These are phyloP conservation scores for Parazoanthus darwini DNA, from an alignment of 92 coral and sea anemone species.

Conservation along the genomic window DNA sequence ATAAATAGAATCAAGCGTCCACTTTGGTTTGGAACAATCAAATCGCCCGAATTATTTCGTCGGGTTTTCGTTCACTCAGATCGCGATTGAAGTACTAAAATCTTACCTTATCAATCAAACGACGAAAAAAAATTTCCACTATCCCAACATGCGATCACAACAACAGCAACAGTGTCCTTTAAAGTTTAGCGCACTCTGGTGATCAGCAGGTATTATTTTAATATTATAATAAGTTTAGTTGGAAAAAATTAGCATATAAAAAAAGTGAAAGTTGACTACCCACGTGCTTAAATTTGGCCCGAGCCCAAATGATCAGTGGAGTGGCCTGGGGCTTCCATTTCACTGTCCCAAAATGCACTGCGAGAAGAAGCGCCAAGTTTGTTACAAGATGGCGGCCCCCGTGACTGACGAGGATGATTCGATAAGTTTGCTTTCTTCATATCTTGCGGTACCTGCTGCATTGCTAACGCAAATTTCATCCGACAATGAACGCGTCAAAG, in stretches of 20 bases:
- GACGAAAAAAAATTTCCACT: not conserved
- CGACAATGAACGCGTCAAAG: conserved; percentile 61
- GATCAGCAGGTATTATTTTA: conserved; percentile 9
- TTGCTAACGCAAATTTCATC: conserved; percentile 56
- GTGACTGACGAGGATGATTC: conserved; percentile 55
- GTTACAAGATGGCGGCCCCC: conserved; percentile 88
- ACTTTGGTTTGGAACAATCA: not conserved
- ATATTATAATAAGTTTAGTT: not conserved
- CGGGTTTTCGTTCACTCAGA: not conserved
- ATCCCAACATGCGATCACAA: not conserved
- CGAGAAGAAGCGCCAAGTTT: conserved; percentile 72
- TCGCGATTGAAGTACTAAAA: too few species aligned
- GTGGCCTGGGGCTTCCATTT: too few species aligned
- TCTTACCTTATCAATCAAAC: conserved; percentile 17
- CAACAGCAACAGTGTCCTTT: not conserved
- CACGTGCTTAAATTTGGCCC: not conserved
- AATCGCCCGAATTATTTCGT: not conserved
- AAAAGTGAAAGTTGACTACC: not conserved
- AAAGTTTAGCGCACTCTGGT: conserved; percentile 19
- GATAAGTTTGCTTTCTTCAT: conserved; percentile 55
- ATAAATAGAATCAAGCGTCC: not conserved
- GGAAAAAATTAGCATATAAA: conserved; percentile 15
- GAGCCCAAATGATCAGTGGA: too few species aligned
- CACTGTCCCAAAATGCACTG: conserved; percentile 55
- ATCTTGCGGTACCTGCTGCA: conserved; percentile 62